Percentiles rank a stretch among this genome's conserved stretches.
These are phyloP conservation scores for Holothuria scabra DNA, from an alignment of 53 echinoderm and acorn worm genomes.

Conservation along the genomic window DNA sequence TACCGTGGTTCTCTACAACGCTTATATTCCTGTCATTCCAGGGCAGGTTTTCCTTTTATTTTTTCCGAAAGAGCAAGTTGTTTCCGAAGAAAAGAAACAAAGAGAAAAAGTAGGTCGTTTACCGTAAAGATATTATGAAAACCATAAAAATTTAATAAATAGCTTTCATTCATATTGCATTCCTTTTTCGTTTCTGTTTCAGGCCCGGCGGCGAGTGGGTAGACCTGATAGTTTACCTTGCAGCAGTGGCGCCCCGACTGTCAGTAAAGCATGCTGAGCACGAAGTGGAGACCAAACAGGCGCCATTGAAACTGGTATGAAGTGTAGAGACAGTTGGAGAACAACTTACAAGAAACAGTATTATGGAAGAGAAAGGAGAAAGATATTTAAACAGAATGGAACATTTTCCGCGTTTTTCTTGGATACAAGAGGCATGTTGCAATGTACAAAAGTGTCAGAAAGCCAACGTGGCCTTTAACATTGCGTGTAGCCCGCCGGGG, in stretches of 20 bases:
- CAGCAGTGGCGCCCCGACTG: constrained; percentile 42
- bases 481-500: too few species aligned
- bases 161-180: too few species aligned
- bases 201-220: constrained; percentile 54
- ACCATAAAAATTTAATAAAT: too few species aligned
- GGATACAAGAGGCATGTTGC: constrained; percentile 15
- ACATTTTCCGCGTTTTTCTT: neutral
- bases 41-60: too few species aligned
- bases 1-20: too few species aligned
- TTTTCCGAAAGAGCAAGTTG: too few species aligned
- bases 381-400: neutral
- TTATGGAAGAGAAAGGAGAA: constrained; percentile 15
- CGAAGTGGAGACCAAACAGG: neutral
- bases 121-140: too few species aligned
- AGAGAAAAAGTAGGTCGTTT: too few species aligned
- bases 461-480: too few species aligned
- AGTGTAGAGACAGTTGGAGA: neutral
- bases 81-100: too few species aligned
- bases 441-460: neutral
- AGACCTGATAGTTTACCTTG: constrained; percentile 48
- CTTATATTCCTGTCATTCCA: too few species aligned
- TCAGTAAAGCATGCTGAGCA: constrained; percentile 47
- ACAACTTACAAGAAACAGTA: neutral
- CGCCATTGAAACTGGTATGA: neutral
- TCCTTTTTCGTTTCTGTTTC: constrained; percentile 3